Evolutionary conservation across 92 coral and sea anemone species (phyloP), one percentile per base, ranked within the genome.

Genomic region (Galaxea fascicularis): DNA sequence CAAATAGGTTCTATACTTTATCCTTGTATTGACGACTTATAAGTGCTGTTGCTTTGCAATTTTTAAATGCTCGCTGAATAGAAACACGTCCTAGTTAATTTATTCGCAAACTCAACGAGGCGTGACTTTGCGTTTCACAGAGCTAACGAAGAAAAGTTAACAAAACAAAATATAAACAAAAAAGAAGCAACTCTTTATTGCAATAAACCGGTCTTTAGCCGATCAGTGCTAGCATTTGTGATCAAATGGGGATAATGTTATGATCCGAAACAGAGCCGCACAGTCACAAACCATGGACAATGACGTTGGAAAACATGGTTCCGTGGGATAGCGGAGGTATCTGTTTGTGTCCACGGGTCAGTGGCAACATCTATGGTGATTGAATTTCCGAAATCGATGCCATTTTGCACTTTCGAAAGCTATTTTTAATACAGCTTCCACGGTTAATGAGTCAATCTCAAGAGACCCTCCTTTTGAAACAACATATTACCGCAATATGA

Each of bases 261-360:
- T 56, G 24, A 20, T 56, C 24, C 4, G 18, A 53, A 53, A 10
- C 1, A 7, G 22, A 8, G 0, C 4, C 6, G 41, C 41, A 35
- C 41, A 35, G 41, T 35, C 41, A 35, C 41, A 35, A 35, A 35
- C 2, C 2, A 35, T 35, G 2, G 6, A 35, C 41, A 35, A 35
- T 35, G 41, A 35, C 2, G 6, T 2, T 35, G 41, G 6, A 35
- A 35, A n/a, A n/a, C n/a, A n/a, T n/a, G n/a, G 71, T 30, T n/a
- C 4, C 8, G 9, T 52, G 6, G 29, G 31, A 35, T 51, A 21
- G 21, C 11, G 39, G 28, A 3, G 4, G 68, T 26, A 11, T 21
- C 0, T 76, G 80, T 76, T 76, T 74, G 79, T 30, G 65, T n/a
- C 80, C 54, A 76, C 14, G 80, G 68, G 13, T 62, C 67, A 16